phyloP scores from a whole-genome alignment of 2,797 vertebrate genomes.

The Platalea minor region DNA sequence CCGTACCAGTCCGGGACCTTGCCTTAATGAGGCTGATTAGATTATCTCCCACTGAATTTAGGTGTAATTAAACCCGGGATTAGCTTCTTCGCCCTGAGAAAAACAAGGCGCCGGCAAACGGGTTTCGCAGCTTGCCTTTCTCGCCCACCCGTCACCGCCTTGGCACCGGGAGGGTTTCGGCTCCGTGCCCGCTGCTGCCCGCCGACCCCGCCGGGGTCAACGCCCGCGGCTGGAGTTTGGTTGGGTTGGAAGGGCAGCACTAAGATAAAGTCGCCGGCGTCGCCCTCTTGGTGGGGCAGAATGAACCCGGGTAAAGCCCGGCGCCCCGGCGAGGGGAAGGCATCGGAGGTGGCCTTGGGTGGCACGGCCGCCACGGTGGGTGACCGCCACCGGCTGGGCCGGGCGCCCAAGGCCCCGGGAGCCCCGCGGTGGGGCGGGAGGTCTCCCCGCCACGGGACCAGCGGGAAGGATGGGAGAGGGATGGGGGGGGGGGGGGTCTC shows the following conservation, averaged over 20 bases:
- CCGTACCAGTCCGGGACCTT: neutral
- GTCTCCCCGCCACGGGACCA: neutral
- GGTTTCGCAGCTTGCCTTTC: neutral
- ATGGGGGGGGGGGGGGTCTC: neutral
- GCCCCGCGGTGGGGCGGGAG: neutral
- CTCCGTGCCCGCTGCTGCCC: neutral
- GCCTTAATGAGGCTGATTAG: conserved; percentile 26
- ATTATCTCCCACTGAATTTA: conserved; percentile 32
- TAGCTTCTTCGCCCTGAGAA: conserved; percentile 19
- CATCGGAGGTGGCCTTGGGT: neutral
- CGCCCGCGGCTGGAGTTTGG: neutral
- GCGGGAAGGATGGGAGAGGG: neutral
- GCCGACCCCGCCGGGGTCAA: neutral
- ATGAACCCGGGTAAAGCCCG: no score
- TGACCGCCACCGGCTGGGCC: accelerated
- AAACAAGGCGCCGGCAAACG: neutral
- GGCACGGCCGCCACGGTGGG: neutral
- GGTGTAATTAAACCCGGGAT: conserved; percentile 53
- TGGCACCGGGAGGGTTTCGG: neutral
- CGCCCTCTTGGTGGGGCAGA: neutral
- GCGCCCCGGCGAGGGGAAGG: accelerated
- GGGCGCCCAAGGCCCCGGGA: neutral
- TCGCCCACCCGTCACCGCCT: neutral
- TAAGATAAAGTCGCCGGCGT: neutral
- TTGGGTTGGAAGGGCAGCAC: neutral